Evolutionary conservation across 1,140 invertebrate species (phyloP), one percentile per base, ranked within the genome.

Genomic region (Gonioctena quinquepunctata): DNA sequence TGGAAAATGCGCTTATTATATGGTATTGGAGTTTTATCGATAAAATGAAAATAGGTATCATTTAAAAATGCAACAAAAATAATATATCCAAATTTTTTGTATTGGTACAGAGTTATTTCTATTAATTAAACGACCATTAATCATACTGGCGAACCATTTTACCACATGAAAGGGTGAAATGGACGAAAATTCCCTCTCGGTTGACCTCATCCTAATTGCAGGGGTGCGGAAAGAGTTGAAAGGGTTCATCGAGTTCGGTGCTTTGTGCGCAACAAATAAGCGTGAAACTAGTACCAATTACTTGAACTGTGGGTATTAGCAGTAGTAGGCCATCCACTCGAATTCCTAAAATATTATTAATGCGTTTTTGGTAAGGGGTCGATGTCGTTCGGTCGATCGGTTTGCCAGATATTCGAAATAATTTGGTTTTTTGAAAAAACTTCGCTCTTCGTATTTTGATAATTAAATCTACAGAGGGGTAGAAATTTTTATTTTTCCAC

Each of bases 181-280:
- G 56, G 56, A 11, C 56, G 56, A 23, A 13, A 59, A 59, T 59
- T 26, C 56, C n/a, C 56, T 26, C 11, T 59, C 5, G 21, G 56
- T 26, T 26, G 56, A 8, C n/a, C 56, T 25, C 23, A 25, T 26
- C n/a, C 8, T 59, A 59, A 54, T 59, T 16, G 56, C 56, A 25
- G 23, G 56, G 56, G 56, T 59, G 56, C 56, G 56, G 56, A 59
- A 42, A 59, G 56, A 59, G 23, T 59, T 59, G 56, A 59, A 59
- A 59, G 56, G 56, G 56, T 59, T 59, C 56, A 26, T 23, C 26
- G 56, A 22, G 21, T 59, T 59, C 26, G 11, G 25, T 16, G 25
- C 23, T 25, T 26, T 28, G 26, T 59, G 23, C 56, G n/a, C 23
- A 59, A 59, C 25, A 59, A 59, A 59, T 59, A 59, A 25, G 21